phyloP scores from a whole-genome alignment of 92 coral and sea anemone genomes.

The Paramuricea clavata region DNA sequence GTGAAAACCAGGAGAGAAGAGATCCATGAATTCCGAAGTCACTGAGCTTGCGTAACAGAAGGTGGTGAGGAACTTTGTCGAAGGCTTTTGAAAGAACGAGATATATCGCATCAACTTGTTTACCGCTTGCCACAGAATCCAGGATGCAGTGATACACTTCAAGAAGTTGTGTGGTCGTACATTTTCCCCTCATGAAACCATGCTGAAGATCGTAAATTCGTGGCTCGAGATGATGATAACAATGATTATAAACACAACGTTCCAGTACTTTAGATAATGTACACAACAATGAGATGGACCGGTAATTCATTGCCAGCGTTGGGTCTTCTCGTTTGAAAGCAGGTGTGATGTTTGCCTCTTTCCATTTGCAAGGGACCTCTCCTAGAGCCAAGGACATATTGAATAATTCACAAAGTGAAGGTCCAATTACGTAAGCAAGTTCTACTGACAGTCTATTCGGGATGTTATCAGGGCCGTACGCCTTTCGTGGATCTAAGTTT shows the following conservation, averaged over 20 bases:
- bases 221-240: constrained; percentile 47
- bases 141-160: constrained; percentile 54
- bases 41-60: no score
- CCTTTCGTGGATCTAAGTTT: constrained; percentile 50
- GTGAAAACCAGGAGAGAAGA: constrained; percentile 7
- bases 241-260: no score
- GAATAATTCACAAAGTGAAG: constrained; percentile 10
- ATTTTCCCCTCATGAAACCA: no score
- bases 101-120: constrained; percentile 4
- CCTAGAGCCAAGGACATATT: constrained; percentile 13
- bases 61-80: no score
- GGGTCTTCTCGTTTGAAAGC: no score
- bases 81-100: neutral
- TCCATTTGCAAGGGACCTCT: neutral
- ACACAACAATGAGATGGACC: constrained; percentile 43
- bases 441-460: no score
- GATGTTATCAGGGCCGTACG: no score
- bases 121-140: constrained; percentile 11
- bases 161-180: constrained; percentile 54
- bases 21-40: neutral
- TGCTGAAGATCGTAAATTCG: constrained; percentile 41
- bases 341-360: no score
- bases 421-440: no score
- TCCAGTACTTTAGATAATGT: constrained; percentile 50
- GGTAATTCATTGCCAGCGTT: neutral